Evolutionary conservation across 2,113 vertebrate species (phyloP).

Genomic region (Setophaga coronata): DNA sequence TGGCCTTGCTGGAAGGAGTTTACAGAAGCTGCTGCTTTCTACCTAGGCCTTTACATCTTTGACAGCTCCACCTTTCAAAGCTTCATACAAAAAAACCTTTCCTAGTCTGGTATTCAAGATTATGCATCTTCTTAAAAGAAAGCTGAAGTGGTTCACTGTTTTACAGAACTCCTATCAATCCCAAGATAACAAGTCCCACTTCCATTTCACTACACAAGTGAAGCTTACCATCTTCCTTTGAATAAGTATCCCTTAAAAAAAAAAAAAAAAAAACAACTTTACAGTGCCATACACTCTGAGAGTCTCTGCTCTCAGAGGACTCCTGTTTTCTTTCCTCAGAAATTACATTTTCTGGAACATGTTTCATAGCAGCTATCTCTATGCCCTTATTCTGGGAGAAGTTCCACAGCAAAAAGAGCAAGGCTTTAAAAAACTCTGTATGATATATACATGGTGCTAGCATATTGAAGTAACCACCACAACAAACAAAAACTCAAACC

Average conservation of each 20-base stretch:
- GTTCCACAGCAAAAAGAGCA: background rate
- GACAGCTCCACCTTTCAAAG: too few relatives aligned
- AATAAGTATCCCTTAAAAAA: background rate
- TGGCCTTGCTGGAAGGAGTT: background rate
- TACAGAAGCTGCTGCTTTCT: background rate
- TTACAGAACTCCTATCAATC: background rate
- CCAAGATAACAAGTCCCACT: background rate
- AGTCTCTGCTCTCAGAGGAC: background rate
- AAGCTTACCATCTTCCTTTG: background rate
- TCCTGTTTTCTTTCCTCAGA: background rate
- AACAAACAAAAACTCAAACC: background rate
- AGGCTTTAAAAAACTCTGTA: background rate
- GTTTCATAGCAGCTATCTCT: background rate
- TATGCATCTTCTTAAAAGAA: background rate
- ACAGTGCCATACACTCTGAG: accelerated
- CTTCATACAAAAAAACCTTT: too few relatives aligned
- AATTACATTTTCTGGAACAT: background rate
- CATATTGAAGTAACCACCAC: too few relatives aligned
- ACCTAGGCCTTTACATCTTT: background rate
- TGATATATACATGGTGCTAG: background rate
- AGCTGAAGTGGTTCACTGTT: background rate
- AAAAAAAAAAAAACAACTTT: background rate
- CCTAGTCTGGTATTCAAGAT: background rate
- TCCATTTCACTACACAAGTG: background rate
- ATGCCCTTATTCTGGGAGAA: background rate